A percentile compares a stretch with the other conserved stretches of the same genome.
Conservation (phyloP, 1,140 invertebrate genomes). For the Drosophila serrata region DNA sequence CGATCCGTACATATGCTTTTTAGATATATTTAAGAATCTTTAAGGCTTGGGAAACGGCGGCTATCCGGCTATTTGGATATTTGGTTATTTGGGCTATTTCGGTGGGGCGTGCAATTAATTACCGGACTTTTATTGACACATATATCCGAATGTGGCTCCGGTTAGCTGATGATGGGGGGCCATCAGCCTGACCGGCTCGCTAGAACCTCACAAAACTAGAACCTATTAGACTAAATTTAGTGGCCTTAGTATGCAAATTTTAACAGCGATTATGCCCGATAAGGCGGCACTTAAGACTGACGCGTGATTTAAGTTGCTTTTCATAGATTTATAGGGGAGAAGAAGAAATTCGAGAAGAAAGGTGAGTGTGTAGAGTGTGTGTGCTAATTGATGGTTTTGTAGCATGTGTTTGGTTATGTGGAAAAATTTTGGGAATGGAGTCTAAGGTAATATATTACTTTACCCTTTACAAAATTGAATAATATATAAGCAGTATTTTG, state of each 20-base stretch:
- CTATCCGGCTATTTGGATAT: slow-evolving; percentile 12
- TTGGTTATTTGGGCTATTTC: slow-evolving; percentile 18
- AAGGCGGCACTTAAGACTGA: slow-evolving; percentile 52
- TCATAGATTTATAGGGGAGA: slow-evolving; percentile 34
- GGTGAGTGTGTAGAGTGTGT: slow-evolving; percentile 6
- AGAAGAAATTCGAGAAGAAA: slow-evolving; percentile 47
- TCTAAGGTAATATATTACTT: no score
- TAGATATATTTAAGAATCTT: slow-evolving; percentile 5
- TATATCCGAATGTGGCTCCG: slow-evolving; percentile 26
- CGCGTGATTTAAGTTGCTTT: slow-evolving; percentile 45
- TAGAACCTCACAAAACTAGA: slow-evolving; percentile 15
- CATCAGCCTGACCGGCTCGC: slow-evolving; percentile 17
- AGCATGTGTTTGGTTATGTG: slow-evolving; percentile 35
- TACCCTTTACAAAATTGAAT: no score
- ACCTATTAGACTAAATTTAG: slow-evolving; percentile 70
- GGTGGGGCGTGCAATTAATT: slow-evolving; percentile 44
- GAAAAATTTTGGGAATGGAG: not conserved
- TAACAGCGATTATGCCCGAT: slow-evolving; percentile 41
- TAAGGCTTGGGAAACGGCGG: slow-evolving; percentile 35
- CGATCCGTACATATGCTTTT: slow-evolving; percentile 30
- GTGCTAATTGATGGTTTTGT: slow-evolving; percentile 48
- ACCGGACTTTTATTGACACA: slow-evolving; percentile 46
- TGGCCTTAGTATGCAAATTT: slow-evolving; percentile 71
- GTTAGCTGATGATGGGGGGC: slow-evolving; percentile 5
- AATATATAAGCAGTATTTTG: not conserved